Evolutionary conservation across 2,113 vertebrate genomes (phyloP).

Genomic region (Barbus barbus): DNA sequence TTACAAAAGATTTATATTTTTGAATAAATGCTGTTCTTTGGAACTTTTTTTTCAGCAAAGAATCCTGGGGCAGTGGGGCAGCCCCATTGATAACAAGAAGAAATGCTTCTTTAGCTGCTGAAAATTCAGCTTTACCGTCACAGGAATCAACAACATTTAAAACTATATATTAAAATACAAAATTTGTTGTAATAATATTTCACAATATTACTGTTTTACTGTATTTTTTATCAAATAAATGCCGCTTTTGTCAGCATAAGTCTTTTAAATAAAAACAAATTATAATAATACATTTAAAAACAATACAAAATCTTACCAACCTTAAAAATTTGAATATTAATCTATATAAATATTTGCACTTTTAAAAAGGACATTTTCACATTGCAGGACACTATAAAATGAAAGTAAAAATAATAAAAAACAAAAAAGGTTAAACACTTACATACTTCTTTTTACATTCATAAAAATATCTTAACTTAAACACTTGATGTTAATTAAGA

Average conservation of each 20-base stretch:
- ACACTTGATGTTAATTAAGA: not conserved
- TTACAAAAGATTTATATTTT: not conserved
- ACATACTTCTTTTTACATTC: not conserved
- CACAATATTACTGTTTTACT: too few species aligned
- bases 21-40: not conserved
- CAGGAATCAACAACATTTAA: too few species aligned
- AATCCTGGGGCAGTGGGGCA: too few species aligned
- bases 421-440: not conserved
- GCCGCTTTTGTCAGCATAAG: not conserved
- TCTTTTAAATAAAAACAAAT: not conserved
- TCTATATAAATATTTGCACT: not conserved
- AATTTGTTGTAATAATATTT: too few species aligned
- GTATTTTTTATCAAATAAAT: not conserved
- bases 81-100: too few species aligned
- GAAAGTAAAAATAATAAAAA: not conserved
- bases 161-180: not conserved
- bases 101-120: too few species aligned
- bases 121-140: not conserved
- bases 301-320: too few species aligned
- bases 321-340: too few species aligned
- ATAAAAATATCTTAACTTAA: not conserved
- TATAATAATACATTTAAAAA: too few species aligned
- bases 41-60: not conserved
- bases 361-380: not conserved
- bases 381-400: not conserved